Base-by-base conservation (phyloP, 2,888 invertebrate genomes). In the Eurytoma californica region DNA sequence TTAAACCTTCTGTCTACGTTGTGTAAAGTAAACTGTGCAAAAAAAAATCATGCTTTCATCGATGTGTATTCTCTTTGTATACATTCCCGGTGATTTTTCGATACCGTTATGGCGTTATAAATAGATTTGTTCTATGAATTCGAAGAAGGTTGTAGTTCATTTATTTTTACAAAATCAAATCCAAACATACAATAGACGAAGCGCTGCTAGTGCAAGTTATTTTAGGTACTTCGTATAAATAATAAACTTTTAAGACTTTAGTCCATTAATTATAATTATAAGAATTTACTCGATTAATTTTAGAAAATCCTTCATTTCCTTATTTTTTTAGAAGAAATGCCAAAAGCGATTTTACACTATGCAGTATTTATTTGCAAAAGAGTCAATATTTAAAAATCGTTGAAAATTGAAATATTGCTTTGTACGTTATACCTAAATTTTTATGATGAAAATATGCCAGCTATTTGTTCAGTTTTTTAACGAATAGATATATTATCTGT, bases 121-220 rank as follows among this genome's bases (percentile, higher is more conserved):
- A 73, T 78, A 78, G 72, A 72, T 49, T 66, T 68, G 3, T 53
- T 55, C 68, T 73, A 63, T 39, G 53, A 72, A 58, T 4, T 57
- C 61, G n/a, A 63, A 47, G 39, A 39, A 39, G n/a, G 47, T 14
- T 18, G 66, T 20, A 61, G 20, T 9, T 1, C 9, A 58, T 58
- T 12, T 73, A 63, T 79, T 74, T 79, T 79, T 79, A 74, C 63
- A 74, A 65, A 69, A 74, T 68, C 58, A 16, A 74, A 7, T 79
- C 67, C 51, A 79, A 79, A 79, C 79, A 70, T 57, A 72, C 74
- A 65, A n/a, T 49, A 69, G 28, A 58, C 4, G 18, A 47, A 20
- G 24, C 3, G 20, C 57, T 58, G 51, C 65, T 69, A 69, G 58
- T 49, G 16, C 58, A 60, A 74, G 65, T 65, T 79, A 79, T 79